Base-by-base conservation (phyloP, 2,888 invertebrate genomes). In the Phaonia tiefii region DNA sequence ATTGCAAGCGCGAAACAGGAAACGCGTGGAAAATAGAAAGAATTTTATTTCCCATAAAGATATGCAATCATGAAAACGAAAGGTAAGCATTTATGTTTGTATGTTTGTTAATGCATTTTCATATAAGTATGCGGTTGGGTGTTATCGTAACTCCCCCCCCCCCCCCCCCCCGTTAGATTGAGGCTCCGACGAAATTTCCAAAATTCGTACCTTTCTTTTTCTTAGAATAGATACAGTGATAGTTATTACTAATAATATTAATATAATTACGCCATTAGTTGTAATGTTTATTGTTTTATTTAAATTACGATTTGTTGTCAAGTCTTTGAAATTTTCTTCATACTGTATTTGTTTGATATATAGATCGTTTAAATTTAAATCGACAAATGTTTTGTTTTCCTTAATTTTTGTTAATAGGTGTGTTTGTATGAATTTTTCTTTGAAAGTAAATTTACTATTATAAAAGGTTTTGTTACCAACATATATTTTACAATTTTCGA, bases 401-500 rank as follows among this genome's bases (percentile, higher is more conserved):
- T 74, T 74, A 25, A 77, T 77, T 56, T 71, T 77, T 15, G 76
- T 80, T 58, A 77, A 31, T 11, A 70, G 39, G n/a, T 69, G 77
- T 5, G 77, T 77, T 69, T 78, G 37, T 2, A 81, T 71, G 17
- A 75, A 31, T 75, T 71, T 71, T 11, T 78, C 70, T 26, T 71
- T 17, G 10, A 74, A 26, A 39, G 60, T 72, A 25, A 80, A 60
- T 11, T 46, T 17, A n/a, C 22, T n/a, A 46, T 80, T 76, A 11
- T 39, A 11, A 63, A 49, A 75, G 22, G 58, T 69, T 39, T 56
- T 67, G n/a, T 75, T 70, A 20, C 7, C 8, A 42, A 39, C 37
- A 58, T 67, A 17, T 15, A 75, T 65, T 25, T 72, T 2, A 67
- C 67, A 72, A 49, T 74, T 79, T 31, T 63, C 42, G 37, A 80